Conservation (phyloP, 2,888 invertebrate genomes). For the Rhodophaea formosa region DNA sequence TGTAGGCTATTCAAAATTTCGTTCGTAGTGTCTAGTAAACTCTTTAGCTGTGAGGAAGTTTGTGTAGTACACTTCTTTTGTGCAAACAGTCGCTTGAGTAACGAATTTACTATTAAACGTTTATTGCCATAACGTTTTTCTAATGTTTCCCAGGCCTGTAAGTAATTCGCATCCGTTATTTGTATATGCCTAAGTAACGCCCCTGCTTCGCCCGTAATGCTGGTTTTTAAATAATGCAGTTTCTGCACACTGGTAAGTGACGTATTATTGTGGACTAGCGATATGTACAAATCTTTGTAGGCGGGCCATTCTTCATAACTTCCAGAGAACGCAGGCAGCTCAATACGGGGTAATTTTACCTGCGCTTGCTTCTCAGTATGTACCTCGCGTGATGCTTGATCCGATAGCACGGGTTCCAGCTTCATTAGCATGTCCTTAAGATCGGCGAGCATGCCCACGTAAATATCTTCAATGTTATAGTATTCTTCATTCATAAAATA, state of each 20-base stretch:
- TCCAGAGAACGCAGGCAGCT: constrained; percentile 20
- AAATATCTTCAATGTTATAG: constrained; percentile 10
- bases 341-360: constrained; percentile 19
- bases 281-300: constrained; percentile 21
- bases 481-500: constrained; percentile 16
- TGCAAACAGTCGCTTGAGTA: constrained; percentile 17
- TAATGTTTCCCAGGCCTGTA: constrained; percentile 23
- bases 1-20: constrained; percentile 23
- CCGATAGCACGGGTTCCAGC: neutral
- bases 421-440: neutral
- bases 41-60: constrained; percentile 19
- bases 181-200: constrained; percentile 14
- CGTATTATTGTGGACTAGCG: constrained; percentile 21
- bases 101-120: neutral
- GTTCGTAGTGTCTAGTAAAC: constrained; percentile 23
- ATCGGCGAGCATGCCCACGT: constrained; percentile 2
- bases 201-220: constrained; percentile 16
- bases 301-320: constrained; percentile 24
- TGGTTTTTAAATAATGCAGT: constrained; percentile 23
- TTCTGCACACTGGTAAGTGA: constrained; percentile 21
- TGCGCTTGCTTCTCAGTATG: neutral
- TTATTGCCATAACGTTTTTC: constrained; percentile 18
- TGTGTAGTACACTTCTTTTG: constrained; percentile 20
- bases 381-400: neutral
- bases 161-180: constrained; percentile 14